A percentile compares a stretch with the other conserved stretches of the same genome.
Evolutionary conservation across 2,113 vertebrate species (phyloP).

Genomic region (Perccottus glenii): DNA sequence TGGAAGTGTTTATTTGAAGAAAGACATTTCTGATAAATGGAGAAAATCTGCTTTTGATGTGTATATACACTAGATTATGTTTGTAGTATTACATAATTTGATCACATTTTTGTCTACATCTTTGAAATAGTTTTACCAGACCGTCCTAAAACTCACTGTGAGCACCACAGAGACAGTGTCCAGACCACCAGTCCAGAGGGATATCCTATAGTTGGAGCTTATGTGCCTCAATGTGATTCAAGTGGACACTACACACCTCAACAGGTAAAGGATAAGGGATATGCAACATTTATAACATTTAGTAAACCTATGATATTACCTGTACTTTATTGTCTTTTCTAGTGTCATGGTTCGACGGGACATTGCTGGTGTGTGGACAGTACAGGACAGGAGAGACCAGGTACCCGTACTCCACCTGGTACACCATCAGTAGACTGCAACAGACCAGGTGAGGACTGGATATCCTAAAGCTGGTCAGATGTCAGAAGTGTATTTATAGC

Average conservation of each 20-base stretch:
- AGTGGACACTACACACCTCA: slow-evolving; percentile 77
- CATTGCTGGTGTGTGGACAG: slow-evolving; percentile 85
- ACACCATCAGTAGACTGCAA: slow-evolving; percentile 62
- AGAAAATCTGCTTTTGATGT: no score
- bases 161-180: slow-evolving; percentile 63
- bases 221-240: slow-evolving; percentile 81
- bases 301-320: no score
- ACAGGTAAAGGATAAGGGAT: slow-evolving; percentile 52
- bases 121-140: slow-evolving; percentile 18
- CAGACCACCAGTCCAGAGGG: slow-evolving; percentile 35
- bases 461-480: background rate
- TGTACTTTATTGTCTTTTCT: slow-evolving; percentile 27
- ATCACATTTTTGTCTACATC: background rate
- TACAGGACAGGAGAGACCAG: slow-evolving; percentile 74
- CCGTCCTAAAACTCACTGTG: slow-evolving; percentile 65
- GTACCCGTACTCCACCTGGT: slow-evolving; percentile 72
- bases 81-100: no score
- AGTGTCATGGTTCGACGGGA: slow-evolving; percentile 79
- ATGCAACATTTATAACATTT: no score
- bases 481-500: no score
- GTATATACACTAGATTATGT: no score
- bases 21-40: no score
- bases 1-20: background rate
- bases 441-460: slow-evolving; percentile 68
- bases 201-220: slow-evolving; percentile 37